Percentiles rank a stretch among this genome's conserved stretches.
These are phyloP conservation scores for Panorpa germanica DNA, from an alignment of 2,888 invertebrate genomes.

Conservation along the genomic window DNA sequence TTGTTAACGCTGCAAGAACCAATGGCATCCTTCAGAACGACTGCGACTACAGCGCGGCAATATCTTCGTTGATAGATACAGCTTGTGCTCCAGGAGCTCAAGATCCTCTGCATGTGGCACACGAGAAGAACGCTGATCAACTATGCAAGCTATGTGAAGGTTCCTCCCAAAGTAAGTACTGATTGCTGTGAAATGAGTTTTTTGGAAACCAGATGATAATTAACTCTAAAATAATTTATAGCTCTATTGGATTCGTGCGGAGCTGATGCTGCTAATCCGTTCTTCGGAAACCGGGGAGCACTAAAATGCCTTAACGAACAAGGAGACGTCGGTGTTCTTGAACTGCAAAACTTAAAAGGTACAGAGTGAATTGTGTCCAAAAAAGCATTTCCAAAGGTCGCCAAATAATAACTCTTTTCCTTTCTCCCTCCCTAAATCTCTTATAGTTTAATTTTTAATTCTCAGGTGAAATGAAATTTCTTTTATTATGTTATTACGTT, in stretches of 20 bases:
- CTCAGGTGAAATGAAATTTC: no score
- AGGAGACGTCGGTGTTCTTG: conserved; percentile 40
- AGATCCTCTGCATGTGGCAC: conserved; percentile 26
- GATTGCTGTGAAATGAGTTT: not conserved
- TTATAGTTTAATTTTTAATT: no score
- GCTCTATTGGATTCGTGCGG: conserved; percentile 10
- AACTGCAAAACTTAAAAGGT: conserved; percentile 28
- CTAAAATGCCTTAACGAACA: conserved; percentile 31
- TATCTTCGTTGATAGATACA: conserved; percentile 32
- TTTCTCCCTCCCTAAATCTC: no score
- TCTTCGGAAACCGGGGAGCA: conserved; percentile 39
- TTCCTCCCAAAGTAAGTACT: conserved; percentile 7
- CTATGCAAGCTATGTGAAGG: conserved; percentile 18
- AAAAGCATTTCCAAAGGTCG: no score
- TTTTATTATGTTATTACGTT: no score
- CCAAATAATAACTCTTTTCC: no score
- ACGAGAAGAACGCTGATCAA: conserved; percentile 16
- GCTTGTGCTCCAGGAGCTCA: conserved; percentile 42
- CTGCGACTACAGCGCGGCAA: conserved; percentile 35
- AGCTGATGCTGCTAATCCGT: conserved; percentile 30
- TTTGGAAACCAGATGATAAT: not conserved
- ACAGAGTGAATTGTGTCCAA: no score
- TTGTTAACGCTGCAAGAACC: conserved; percentile 32
- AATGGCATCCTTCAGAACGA: conserved; percentile 25
- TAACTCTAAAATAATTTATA: conserved; percentile 6